Evolutionary conservation across 1,140 invertebrate species (phyloP).

Genomic region (Paramacrobiotus metropolitanus): DNA sequence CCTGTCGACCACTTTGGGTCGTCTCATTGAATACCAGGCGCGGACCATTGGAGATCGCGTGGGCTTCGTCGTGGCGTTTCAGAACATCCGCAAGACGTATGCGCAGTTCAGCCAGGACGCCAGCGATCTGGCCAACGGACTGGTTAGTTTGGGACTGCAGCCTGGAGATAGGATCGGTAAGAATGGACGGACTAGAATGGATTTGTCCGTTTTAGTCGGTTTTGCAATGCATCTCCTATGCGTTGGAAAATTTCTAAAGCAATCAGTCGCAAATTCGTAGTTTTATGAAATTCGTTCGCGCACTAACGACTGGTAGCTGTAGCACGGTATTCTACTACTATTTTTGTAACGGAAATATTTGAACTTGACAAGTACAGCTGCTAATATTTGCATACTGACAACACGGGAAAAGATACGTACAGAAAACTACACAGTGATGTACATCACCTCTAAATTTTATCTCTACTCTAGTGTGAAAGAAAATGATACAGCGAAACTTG

Average conservation of each 20-base stretch:
- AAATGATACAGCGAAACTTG: not conserved
- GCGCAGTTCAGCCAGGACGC: constrained; percentile 33
- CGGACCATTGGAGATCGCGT: constrained; percentile 30
- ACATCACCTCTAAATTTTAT: no score
- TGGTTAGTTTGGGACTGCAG: not conserved
- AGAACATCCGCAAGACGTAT: constrained; percentile 36
- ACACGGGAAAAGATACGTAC: no score
- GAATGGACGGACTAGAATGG: no score
- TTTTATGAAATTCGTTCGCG: not conserved
- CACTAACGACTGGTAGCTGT: not conserved
- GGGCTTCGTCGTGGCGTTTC: constrained; percentile 34
- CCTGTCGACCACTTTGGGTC: constrained; percentile 33
- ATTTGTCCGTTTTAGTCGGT: not conserved
- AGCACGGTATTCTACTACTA: not conserved
- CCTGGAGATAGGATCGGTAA: not conserved
- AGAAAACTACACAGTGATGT: no score
- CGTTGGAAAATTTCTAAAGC: not conserved
- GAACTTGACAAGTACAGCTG: no score
- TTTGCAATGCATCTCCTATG: not conserved
- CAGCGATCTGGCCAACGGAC: not conserved
- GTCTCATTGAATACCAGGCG: constrained; percentile 31
- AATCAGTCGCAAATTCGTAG: not conserved
- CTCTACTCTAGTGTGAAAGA: no score
- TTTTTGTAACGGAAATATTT: no score
- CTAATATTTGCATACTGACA: no score